phyloP scores from a whole-genome alignment of 2,797 vertebrate species.

The Cyclura pinguis region DNA sequence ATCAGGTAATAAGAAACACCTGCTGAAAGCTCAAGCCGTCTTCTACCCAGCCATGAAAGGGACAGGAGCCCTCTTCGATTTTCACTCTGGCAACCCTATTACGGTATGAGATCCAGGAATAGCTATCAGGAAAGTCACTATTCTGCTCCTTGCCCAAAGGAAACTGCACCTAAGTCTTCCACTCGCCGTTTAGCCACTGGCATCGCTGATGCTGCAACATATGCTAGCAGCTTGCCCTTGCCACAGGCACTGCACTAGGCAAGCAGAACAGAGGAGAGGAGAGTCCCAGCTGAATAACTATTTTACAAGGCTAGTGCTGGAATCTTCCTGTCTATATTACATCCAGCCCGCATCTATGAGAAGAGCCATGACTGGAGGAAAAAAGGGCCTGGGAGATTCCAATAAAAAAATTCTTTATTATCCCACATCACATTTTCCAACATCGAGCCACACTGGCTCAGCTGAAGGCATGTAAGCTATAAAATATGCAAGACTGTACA shows the following conservation, averaged over 20 bases:
- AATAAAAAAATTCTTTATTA: constrained; percentile 1
- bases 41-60: too few relatives aligned
- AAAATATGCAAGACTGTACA: not conserved
- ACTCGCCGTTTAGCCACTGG: not conserved
- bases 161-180: not conserved
- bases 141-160: too few relatives aligned
- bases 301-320: not conserved
- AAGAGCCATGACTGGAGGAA: not conserved
- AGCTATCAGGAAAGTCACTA: not conserved
- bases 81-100: too few relatives aligned
- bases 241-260: not conserved
- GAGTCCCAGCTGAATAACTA: not conserved
- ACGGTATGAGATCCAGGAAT: not conserved
- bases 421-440: constrained; percentile 1
- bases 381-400: not conserved
- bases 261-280: not conserved
- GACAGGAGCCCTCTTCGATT: too few relatives aligned
- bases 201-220: not conserved
- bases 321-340: not conserved
- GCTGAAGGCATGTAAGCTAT: not conserved
- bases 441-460: not conserved
- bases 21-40: too few relatives aligned
- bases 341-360: not conserved
- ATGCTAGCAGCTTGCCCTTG: not conserved
- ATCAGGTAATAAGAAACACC: too few relatives aligned